These are phyloP conservation scores for Poeciliopsis presidionis DNA, from an alignment of 2,797 vertebrate species.

Conservation along the genomic window DNA sequence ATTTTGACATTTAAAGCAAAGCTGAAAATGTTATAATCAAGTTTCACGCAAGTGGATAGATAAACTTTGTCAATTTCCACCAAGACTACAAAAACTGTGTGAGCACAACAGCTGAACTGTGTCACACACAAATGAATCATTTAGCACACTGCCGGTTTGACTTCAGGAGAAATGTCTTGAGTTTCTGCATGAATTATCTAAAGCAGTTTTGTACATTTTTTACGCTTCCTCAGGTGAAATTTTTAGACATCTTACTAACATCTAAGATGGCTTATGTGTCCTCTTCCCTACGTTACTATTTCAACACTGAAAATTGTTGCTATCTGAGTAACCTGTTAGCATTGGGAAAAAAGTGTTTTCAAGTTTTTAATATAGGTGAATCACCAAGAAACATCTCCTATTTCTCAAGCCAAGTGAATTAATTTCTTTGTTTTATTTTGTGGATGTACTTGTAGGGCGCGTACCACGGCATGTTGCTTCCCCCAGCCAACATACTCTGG, in stretches of 20 bases:
- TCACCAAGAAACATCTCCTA: not conserved
- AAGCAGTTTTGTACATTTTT: not conserved
- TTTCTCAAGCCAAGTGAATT: not conserved
- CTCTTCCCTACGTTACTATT: not conserved
- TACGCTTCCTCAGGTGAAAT: not conserved
- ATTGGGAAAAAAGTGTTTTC: not conserved
- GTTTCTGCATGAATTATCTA: not conserved
- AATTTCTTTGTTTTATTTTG: not conserved
- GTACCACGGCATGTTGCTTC: slow-evolving; percentile 85
- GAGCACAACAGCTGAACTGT: not conserved
- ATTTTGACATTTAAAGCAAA: not conserved
- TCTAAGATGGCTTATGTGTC: not conserved
- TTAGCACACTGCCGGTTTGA: not conserved
- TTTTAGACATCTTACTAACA: not conserved
- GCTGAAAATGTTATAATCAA: not conserved
- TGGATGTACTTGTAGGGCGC: slow-evolving; percentile 78
- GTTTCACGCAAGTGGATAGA: not conserved
- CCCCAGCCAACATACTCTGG: slow-evolving; percentile 84
- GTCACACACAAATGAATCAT: not conserved
- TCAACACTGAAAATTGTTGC: not conserved
- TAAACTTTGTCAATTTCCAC: not conserved
- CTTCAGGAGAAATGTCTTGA: not conserved
- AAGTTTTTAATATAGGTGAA: not conserved
- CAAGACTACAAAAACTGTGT: not conserved
- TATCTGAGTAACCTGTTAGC: not conserved